Percentiles rank a stretch among this genome's conserved stretches.
Evolutionary conservation across 2,888 invertebrate species (phyloP).

Genomic region (Drosophila antonietae): DNA sequence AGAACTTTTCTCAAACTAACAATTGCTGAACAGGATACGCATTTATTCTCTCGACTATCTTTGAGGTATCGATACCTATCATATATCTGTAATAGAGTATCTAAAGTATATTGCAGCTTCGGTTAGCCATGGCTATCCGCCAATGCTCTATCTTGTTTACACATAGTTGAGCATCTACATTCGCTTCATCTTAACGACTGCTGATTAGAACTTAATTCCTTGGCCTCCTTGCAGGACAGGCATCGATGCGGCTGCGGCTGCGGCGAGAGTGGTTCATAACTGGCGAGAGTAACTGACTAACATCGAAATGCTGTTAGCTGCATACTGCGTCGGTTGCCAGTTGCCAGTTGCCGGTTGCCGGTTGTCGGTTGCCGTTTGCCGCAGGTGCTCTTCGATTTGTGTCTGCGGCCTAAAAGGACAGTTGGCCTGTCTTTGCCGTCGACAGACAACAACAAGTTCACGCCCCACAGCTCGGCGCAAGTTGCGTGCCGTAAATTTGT

Average conservation of each 20-base stretch:
- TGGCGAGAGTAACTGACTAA: slow-evolving; percentile 43
- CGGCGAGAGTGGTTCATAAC: slow-evolving; percentile 8
- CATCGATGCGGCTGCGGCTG: not conserved
- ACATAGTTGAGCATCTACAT: slow-evolving; percentile 16
- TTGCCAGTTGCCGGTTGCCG: slow-evolving; percentile 14
- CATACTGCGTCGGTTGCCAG: slow-evolving; percentile 35
- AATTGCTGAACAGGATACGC: not conserved
- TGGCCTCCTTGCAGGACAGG: slow-evolving; percentile 9
- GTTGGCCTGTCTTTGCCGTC: slow-evolving; percentile 63
- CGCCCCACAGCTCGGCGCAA: slow-evolving; percentile 63
- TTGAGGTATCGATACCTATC: no score
- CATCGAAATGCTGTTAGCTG: slow-evolving; percentile 63
- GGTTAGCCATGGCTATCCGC: not conserved
- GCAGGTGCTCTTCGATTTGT: slow-evolving; percentile 52
- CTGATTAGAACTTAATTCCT: slow-evolving; percentile 28
- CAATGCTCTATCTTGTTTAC: slow-evolving; percentile 2
- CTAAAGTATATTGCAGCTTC: not conserved
- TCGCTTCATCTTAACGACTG: slow-evolving; percentile 15
- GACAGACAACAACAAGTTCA: slow-evolving; percentile 52
- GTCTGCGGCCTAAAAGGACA: slow-evolving; percentile 65
- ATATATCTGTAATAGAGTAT: not conserved
- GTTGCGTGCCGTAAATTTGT: slow-evolving; percentile 74
- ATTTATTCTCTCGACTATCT: not conserved
- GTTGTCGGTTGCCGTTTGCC: slow-evolving; percentile 16
- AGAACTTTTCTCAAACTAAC: not conserved